A percentile compares a stretch with the other conserved stretches of the same genome.
phyloP scores from a whole-genome alignment of 1,140 invertebrate species.

The Aphis gossypii region DNA sequence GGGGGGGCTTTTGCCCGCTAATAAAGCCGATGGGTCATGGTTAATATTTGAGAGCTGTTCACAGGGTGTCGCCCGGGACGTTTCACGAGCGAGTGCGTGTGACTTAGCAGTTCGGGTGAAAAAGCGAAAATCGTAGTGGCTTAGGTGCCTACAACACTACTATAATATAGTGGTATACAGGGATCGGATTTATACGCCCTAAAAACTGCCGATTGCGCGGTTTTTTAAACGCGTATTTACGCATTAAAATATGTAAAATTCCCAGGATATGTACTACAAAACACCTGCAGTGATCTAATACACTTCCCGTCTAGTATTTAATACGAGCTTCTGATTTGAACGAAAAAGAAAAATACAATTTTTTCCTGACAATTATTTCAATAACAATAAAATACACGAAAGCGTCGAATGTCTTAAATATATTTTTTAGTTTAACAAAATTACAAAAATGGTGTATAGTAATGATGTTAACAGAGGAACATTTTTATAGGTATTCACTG shows the following conservation, averaged over 20 bases:
- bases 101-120: background rate
- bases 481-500: background rate
- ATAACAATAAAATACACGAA: no score
- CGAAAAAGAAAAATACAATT: no score
- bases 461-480: background rate
- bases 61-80: slow-evolving; percentile 34
- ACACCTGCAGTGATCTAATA: background rate
- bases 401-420: background rate
- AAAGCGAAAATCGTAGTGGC: background rate
- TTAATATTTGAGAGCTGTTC: slow-evolving; percentile 43
- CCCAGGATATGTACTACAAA: background rate
- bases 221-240: background rate
- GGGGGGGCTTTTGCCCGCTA: background rate
- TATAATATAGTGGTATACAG: no score
- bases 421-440: background rate
- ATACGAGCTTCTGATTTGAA: no score
- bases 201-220: background rate
- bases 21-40: slow-evolving; percentile 44
- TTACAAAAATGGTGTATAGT: background rate
- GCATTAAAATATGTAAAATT: background rate
- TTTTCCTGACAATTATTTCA: no score
- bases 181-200: background rate
- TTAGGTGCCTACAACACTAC: no score
- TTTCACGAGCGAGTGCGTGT: background rate
- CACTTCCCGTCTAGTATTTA: no score